A percentile compares a stretch with the other conserved stretches of the same genome.
phyloP scores from a whole-genome alignment of 2,797 vertebrate species.

The Lithobates sylvaticus region DNA sequence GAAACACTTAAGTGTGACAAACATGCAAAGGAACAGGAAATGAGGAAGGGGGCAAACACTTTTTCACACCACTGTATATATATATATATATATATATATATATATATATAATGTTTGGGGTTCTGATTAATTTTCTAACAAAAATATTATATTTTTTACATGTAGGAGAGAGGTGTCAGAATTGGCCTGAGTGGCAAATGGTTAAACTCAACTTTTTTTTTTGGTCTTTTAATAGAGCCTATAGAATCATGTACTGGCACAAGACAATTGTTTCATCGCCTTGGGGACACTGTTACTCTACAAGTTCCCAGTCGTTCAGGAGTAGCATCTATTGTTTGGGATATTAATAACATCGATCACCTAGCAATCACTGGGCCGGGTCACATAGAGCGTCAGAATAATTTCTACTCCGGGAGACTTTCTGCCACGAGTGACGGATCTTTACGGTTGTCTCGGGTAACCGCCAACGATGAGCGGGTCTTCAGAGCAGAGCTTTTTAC shows the following conservation, averaged over 20 bases:
- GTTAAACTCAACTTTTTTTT: not conserved
- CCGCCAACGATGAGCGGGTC: not conserved
- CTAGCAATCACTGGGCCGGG: not conserved
- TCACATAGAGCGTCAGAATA: not conserved
- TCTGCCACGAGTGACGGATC: not conserved
- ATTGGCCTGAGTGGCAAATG: no score
- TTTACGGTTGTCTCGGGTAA: not conserved
- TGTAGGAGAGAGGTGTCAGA: no score
- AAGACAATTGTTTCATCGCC: not conserved
- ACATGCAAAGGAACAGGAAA: no score
- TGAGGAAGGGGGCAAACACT: no score
- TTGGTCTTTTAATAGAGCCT: not conserved
- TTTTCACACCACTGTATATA: no score
- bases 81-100: no score
- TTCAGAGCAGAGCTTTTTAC: not conserved
- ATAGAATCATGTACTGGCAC: not conserved
- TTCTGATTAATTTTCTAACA: no score
- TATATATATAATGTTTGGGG: no score
- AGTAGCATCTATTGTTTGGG: not conserved
- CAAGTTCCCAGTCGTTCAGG: not conserved
- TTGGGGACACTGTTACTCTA: not conserved
- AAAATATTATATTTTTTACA: no score
- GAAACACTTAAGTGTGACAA: no score
- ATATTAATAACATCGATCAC: not conserved
- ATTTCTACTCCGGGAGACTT: not conserved